A percentile compares a stretch with the other conserved stretches of the same genome.
Evolutionary conservation across 37 sponge, comb jelly and placozoan species (phyloP).

Genomic region (Halisarca cf. caerulea): DNA sequence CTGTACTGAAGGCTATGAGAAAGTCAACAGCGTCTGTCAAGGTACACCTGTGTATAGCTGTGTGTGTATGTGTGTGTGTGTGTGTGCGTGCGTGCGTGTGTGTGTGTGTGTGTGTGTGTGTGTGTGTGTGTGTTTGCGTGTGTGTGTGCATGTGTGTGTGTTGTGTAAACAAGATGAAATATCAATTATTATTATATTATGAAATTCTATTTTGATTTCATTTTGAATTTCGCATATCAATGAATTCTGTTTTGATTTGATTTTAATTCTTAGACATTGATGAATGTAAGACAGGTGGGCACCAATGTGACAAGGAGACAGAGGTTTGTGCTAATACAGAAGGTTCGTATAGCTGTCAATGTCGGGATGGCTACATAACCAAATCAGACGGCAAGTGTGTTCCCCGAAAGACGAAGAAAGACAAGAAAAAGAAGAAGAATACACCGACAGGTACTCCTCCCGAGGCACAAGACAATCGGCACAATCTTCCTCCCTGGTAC

Average conservation of each 20-base stretch:
- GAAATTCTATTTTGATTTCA: too few species aligned
- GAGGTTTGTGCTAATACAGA: conserved; percentile 63
- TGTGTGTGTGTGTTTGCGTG: too few species aligned
- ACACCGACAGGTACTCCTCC: conserved; percentile 1
- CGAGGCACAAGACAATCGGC: background rate
- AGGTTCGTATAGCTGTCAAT: conserved; percentile 75
- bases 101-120: conserved; percentile 25
- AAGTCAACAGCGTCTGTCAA: conserved; percentile 59
- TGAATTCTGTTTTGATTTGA: conserved; percentile 2
- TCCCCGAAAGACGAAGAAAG: conserved; percentile 3
- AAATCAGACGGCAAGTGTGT: conserved; percentile 66
- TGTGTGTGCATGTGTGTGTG: too few species aligned
- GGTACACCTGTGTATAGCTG: conserved; percentile 20
- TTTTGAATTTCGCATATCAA: too few species aligned
- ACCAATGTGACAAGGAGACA: conserved; percentile 58
- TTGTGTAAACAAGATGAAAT: background rate
- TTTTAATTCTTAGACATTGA: conserved; percentile 46
- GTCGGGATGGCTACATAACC: conserved; percentile 53
- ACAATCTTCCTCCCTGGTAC: conserved; percentile 54
- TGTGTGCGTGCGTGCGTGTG: conserved; percentile 14
- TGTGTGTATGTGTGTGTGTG: conserved; percentile 31
- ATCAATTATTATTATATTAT: too few species aligned
- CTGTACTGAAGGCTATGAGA: conserved; percentile 71
- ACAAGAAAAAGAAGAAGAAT: conserved; percentile 31
- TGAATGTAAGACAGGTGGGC: conserved; percentile 38